Evolutionary conservation across 30 jellyfish, hydroid and myxozoan species (phyloP), one percentile per base, ranked within the genome.

Genomic region (Hydractinia symbiolongicarpus): DNA sequence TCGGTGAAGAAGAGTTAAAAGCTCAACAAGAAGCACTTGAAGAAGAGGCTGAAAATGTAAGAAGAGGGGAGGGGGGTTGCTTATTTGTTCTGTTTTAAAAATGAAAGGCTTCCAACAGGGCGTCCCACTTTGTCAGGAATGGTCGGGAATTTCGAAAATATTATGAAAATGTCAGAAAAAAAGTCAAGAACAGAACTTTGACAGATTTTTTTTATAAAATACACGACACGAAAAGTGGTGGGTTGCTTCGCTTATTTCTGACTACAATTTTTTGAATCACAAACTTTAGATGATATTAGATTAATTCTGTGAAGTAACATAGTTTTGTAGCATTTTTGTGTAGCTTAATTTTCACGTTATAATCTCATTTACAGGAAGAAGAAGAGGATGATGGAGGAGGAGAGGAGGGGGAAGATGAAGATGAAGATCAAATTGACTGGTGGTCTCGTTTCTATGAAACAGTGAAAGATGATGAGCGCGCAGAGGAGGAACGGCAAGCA

Each of bases 391-490:
- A n/a, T 16, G 79, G 44, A 8, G 87, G 67, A 61, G 80, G 58
- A 61, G 75, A 57, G 51, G 84, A 74, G 5, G 83, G 55, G 15
- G 84, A 74, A 4, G 90, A 60, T 78, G 57, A 54, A 30, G 86
- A 20, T 5, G 82, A 60, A 51, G 74, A 76, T 15, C 86, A 79
- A 55, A 55, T 83, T 9, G 90, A 83, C 57, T 83, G 90, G 90
- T 83, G 90, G 90, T 21, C 90, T 17, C 79, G 90, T 10, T 83
- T 83, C 79, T 83, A 83, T 73, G 90, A 83, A 73, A 83, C 90
- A 15, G 20, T 83, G 9, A 75, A 66, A 67, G 90, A 83, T 61
- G 83, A 79, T 10, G 83, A 79, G 66, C 66, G 87, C 0, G 44
- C 66, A 60, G 72, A 77, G 53, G 51, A 52, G 10, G 70, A 60